phyloP scores from a whole-genome alignment of 2,113 vertebrate species.

The Brachypodius melanocephalos region DNA sequence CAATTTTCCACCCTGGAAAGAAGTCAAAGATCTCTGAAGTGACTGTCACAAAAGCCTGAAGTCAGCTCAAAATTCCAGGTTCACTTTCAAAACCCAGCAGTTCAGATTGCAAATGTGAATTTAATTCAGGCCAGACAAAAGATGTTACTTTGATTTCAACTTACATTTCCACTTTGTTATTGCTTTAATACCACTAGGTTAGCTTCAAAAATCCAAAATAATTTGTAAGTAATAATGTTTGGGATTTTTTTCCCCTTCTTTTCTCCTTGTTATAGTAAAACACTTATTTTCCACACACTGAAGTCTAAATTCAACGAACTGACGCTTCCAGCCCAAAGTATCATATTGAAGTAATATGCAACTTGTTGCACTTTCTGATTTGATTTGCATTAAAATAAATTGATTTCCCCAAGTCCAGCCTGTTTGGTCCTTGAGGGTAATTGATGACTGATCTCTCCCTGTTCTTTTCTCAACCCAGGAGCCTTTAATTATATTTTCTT shows the following conservation, averaged over 20 bases:
- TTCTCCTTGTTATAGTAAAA: neutral
- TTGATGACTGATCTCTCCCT: neutral
- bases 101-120: rapidly evolving
- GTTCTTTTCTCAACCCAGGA: neutral
- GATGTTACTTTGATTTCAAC: neutral
- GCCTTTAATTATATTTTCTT: neutral
- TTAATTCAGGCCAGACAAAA: neutral
- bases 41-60: neutral
- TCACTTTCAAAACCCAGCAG: neutral
- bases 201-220: neutral
- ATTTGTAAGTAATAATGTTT: neutral
- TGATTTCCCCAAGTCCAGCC: neutral
- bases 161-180: neutral
- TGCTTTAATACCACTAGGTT: neutral
- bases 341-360: neutral
- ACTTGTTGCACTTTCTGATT: neutral
- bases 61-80: neutral
- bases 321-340: neutral
- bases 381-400: neutral
- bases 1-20: neutral
- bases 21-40: neutral
- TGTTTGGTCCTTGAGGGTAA: neutral
- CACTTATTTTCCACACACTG: neutral
- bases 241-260: rapidly evolving
- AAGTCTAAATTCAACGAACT: neutral